Evolutionary conservation across 2,888 invertebrate genomes (phyloP), one percentile per base, ranked within the genome.

Genomic region (Callyntrura guangdongensis): DNA sequence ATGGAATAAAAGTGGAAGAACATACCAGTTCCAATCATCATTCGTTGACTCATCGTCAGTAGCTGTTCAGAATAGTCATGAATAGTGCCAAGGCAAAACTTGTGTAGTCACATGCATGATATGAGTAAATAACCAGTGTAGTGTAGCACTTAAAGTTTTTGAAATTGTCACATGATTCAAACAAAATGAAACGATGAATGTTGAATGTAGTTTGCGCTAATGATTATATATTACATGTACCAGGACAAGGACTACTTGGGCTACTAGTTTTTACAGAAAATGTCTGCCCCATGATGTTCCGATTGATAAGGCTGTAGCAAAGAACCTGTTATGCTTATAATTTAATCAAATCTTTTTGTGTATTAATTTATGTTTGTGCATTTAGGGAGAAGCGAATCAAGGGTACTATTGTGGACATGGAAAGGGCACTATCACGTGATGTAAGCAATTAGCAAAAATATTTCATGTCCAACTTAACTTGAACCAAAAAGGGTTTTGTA

Each of bases 361-460:
- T 36, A 36, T 36, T 2, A 36, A 22, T 36, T 74, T 45, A 72
- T 22, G 9, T 36, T 14, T 61, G 8, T 4, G n/a, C 61, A 79
- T 87, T 36, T 53, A 93, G 93, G 81, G 94, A 94, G 72, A 93
- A 91, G 59, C 90, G 94, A 47, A 84, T 90, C 53, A 94, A 94
- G 81, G 86, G 90, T 11, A 91, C 93, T 45, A 61, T 92, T 8
- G 86, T 93, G 22, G 93, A 94, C 89, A 85, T 82, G 97, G 98
- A 94, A 98, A 98, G 94, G 98, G 97, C 93, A 98, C 98, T 0
- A 97, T 98, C 67, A 97, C 97, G 27, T 98, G n/a, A n/a, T n/a
- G n/a, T n/a, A n/a, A n/a, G n/a, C n/a, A n/a, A n/a, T n/a, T n/a
- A n/a, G n/a, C n/a, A n/a, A n/a, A n/a, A n/a, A n/a, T n/a, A n/a